A percentile compares a stretch with the other conserved stretches of the same genome.
phyloP scores from a whole-genome alignment of 2,113 vertebrate genomes.

The Zosterops lateralis region DNA sequence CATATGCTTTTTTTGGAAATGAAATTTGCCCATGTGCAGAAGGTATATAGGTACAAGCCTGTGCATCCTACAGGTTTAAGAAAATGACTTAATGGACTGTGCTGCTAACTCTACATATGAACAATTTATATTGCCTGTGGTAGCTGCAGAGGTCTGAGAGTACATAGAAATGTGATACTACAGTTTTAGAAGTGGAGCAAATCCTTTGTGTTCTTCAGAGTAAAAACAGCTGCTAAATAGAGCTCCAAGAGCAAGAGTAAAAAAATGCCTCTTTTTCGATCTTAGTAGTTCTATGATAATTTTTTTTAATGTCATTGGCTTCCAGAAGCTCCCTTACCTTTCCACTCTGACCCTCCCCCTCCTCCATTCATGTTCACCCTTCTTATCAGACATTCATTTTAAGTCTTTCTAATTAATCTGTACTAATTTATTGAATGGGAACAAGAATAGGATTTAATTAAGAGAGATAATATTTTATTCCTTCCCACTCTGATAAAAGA shows the following conservation, averaged over 20 bases:
- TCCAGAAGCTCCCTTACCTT: neutral
- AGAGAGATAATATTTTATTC: neutral
- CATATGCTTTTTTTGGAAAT: neutral
- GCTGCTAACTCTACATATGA: neutral
- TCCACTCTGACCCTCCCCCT: neutral
- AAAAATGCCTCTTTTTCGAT: neutral
- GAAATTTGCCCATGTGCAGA: neutral
- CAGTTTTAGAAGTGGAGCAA: neutral
- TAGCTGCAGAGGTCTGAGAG: neutral
- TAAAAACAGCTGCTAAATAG: neutral
- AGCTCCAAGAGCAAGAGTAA: neutral
- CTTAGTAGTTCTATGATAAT: neutral
- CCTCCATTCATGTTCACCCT: neutral
- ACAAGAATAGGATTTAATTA: neutral
- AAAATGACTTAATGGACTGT: neutral
- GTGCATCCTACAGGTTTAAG: neutral
- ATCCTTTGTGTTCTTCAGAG: neutral
- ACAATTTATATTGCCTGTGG: neutral
- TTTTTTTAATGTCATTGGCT: neutral
- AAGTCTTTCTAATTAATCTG: neutral
- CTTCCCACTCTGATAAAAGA: neutral
- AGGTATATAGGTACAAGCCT: neutral
- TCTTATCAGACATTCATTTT: neutral
- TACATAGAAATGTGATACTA: neutral
- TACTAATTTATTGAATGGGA: neutral